Evolutionary conservation across 2,888 invertebrate genomes (phyloP).

Genomic region (Sesia bembeciformis): DNA sequence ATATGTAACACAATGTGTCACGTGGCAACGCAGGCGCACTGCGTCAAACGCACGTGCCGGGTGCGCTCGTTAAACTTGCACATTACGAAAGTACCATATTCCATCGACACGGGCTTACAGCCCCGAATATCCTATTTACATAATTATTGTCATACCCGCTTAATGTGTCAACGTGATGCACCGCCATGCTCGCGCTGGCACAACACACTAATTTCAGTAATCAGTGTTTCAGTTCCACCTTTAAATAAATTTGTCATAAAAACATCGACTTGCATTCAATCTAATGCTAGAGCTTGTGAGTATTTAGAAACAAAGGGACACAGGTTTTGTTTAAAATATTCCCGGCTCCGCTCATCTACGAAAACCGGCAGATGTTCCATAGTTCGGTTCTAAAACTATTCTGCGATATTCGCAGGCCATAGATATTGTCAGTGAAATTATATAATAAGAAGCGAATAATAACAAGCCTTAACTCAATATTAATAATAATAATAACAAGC

Average conservation of each 20-base stretch:
- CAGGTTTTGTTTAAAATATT: background rate
- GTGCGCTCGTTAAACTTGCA: conserved; percentile 23
- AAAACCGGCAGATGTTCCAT: no score
- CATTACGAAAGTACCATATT: conserved; percentile 25
- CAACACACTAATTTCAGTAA: conserved; percentile 33
- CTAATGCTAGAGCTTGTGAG: background rate
- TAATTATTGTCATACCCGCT: conserved; percentile 40
- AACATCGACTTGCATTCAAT: background rate
- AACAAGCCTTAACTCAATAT: no score
- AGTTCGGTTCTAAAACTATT: no score
- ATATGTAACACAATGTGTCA: background rate
- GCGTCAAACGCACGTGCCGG: conserved; percentile 15
- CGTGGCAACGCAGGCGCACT: conserved; percentile 6
- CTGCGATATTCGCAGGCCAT: no score
- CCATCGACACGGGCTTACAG: conserved; percentile 26
- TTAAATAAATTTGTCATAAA: background rate
- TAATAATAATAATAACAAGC: no score
- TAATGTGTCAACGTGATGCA: conserved; percentile 12
- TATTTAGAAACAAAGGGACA: background rate
- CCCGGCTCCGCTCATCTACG: background rate
- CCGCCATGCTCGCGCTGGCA: conserved; percentile 4
- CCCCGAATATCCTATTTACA: conserved; percentile 41
- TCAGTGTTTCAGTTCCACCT: conserved; percentile 7
- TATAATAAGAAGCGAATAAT: no score
- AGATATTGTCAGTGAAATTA: no score